A percentile compares a stretch with the other conserved stretches of the same genome.
phyloP scores from a whole-genome alignment of 2,113 vertebrate species.

The Pampusana beccarii region DNA sequence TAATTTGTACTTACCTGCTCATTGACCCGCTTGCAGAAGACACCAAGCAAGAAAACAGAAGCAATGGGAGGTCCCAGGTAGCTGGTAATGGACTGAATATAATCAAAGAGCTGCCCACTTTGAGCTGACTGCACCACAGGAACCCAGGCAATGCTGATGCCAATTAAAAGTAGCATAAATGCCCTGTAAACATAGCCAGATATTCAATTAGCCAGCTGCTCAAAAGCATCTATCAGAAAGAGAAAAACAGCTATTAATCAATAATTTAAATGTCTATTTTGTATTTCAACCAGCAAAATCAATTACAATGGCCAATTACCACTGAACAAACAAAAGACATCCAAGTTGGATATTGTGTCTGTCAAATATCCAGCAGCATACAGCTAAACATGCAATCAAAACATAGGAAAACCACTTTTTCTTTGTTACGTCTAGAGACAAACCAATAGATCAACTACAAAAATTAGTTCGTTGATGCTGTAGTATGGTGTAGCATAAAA shows the following conservation, averaged over 20 bases:
- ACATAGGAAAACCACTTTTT: neutral
- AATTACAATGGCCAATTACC: neutral
- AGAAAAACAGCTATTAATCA: neutral
- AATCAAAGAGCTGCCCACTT: slow-evolving; percentile 94
- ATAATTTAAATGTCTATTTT: neutral
- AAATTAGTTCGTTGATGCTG: neutral
- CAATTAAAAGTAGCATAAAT: slow-evolving; percentile 90
- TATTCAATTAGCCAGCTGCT: slow-evolving; percentile 15
- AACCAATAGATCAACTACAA: neutral
- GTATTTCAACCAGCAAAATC: slow-evolving; percentile 9
- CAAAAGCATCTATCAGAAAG: slow-evolving; percentile 10
- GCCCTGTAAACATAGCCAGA: slow-evolving; percentile 75
- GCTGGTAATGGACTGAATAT: slow-evolving; percentile 93
- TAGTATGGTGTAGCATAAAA: neutral
- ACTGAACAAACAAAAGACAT: neutral
- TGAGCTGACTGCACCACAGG: slow-evolving; percentile 90
- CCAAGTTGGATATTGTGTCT: neutral
- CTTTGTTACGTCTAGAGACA: neutral
- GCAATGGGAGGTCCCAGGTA: slow-evolving; percentile 92
- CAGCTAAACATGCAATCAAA: neutral
- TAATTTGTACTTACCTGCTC: slow-evolving; percentile 78
- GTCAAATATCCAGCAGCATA: neutral
- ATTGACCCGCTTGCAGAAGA: slow-evolving; percentile 93
- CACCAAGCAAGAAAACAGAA: slow-evolving; percentile 87
- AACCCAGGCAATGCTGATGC: slow-evolving; percentile 94